These are phyloP conservation scores for Bubo scandiacus DNA, from an alignment of 2,113 vertebrate species.

Conservation along the genomic window DNA sequence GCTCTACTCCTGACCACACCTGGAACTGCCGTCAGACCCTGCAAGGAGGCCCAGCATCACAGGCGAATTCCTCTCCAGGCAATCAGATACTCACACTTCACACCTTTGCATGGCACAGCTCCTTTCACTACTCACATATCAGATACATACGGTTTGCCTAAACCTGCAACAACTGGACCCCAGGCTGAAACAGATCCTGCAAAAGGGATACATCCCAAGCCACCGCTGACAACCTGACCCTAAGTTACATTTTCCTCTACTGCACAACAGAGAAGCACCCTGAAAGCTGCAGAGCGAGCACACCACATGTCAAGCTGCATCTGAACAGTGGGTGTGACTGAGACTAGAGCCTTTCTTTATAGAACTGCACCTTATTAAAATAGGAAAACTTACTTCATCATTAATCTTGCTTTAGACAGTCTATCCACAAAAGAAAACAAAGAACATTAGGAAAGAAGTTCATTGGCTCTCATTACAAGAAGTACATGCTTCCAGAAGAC, in stretches of 20 bases:
- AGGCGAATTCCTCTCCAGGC: not conserved
- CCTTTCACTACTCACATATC: not conserved
- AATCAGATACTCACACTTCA: not conserved
- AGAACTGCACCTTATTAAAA: not conserved
- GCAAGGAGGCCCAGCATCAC: not conserved
- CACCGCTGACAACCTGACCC: not conserved
- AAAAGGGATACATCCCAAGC: not conserved
- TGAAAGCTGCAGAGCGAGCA: not conserved
- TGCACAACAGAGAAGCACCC: not conserved
- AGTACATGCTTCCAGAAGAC: not conserved
- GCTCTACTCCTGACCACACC: not conserved
- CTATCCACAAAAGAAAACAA: not conserved
- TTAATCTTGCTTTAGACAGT: not conserved
- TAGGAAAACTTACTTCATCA: not conserved
- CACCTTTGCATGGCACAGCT: not conserved
- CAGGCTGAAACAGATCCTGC: not conserved
- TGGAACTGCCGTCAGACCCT: not conserved
- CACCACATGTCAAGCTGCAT: not conserved
- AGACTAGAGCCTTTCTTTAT: not conserved
- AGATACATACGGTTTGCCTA: not conserved
- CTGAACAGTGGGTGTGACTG: not conserved
- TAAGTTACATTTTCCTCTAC: not conserved
- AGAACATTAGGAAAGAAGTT: not conserved
- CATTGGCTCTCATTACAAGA: not conserved
- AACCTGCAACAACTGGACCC: not conserved